A percentile compares a stretch with the other conserved stretches of the same genome.
Conservation (phyloP, 2,888 invertebrate genomes). For the Eristalis pertinax region DNA sequence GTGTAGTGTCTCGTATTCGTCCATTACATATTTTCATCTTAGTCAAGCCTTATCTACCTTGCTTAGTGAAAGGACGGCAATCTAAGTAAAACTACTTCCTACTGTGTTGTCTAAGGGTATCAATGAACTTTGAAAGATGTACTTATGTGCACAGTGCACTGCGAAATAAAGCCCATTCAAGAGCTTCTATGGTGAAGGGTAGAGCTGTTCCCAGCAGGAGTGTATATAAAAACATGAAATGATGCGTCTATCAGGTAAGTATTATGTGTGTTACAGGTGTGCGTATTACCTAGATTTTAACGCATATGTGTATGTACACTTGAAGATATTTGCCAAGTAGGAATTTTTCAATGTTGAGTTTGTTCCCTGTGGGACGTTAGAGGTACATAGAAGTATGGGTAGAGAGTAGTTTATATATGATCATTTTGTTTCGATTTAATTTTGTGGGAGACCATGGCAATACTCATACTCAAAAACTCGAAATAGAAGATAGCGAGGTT, state of each 20-base stretch:
- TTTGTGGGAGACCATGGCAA: not conserved
- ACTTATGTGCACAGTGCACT: slow-evolving; percentile 25
- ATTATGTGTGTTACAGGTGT: slow-evolving; percentile 41
- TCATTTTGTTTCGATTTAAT: not conserved
- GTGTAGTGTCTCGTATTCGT: too few relatives aligned
- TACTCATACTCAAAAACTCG: too few relatives aligned
- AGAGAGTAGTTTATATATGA: too few relatives aligned
- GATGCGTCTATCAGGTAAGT: slow-evolving; percentile 47
- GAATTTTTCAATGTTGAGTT: slow-evolving; percentile 15
- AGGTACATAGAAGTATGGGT: too few relatives aligned
- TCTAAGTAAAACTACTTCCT: slow-evolving; percentile 43
- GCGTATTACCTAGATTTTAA: slow-evolving; percentile 9
- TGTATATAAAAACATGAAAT: slow-evolving; percentile 53
- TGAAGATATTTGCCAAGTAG: slow-evolving; percentile 16
- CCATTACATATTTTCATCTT: not conserved
- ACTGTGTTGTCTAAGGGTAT: slow-evolving; percentile 23
- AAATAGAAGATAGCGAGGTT: too few relatives aligned
- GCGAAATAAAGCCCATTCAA: slow-evolving; percentile 36
- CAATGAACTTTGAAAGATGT: slow-evolving; percentile 49
- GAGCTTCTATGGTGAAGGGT: slow-evolving; percentile 17
- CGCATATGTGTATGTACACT: not conserved
- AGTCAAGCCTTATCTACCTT: slow-evolving; percentile 11
- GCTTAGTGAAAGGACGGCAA: slow-evolving; percentile 32
- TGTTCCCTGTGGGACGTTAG: not conserved
- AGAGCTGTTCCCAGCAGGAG: slow-evolving; percentile 32